phyloP scores from a whole-genome alignment of 2,888 invertebrate species.

The Nipponacmea schrenckii region DNA sequence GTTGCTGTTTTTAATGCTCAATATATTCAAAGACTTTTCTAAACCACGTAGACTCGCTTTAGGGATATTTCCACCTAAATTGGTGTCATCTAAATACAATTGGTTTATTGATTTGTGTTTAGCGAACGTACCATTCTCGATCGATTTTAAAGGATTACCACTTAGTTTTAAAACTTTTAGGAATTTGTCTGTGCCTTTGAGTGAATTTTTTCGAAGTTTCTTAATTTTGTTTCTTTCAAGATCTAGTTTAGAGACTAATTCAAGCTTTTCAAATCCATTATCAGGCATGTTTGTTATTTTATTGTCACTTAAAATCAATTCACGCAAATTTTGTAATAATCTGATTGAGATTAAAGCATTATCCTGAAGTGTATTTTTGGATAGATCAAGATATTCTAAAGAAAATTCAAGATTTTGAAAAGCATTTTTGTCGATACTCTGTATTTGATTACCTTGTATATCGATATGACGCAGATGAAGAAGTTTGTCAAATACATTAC shows the following conservation, averaged over 20 bases:
- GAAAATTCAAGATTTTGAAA: conserved; percentile 25
- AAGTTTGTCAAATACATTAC: conserved; percentile 22
- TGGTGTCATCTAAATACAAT: conserved; percentile 23
- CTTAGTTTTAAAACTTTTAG: conserved; percentile 25
- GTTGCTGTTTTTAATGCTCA: conserved; percentile 23
- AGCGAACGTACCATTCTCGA: conserved; percentile 21
- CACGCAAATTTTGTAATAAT: conserved; percentile 23
- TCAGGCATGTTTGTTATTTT: conserved; percentile 15
- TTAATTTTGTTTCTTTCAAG: conserved; percentile 26
- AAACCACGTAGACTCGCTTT: conserved; percentile 21
- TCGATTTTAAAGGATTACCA: conserved; percentile 23
- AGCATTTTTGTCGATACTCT: conserved; percentile 21
- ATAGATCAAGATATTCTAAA: conserved; percentile 23
- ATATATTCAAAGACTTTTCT: conserved; percentile 22
- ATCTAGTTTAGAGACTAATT: conserved; percentile 22
- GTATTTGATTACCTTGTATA: conserved; percentile 16
- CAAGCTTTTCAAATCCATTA: conserved; percentile 17
- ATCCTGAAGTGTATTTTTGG: conserved; percentile 22
- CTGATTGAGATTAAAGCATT: conserved; percentile 23
- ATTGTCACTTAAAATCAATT: conserved; percentile 28
- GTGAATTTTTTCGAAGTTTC: conserved; percentile 13
- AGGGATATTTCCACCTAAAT: conserved; percentile 16
- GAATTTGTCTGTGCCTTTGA: conserved; percentile 26
- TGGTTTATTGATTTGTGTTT: conserved; percentile 17
- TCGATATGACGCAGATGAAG: conserved; percentile 24